phyloP scores from a whole-genome alignment of 2,888 invertebrate genomes.

The Pterostichus niger region DNA sequence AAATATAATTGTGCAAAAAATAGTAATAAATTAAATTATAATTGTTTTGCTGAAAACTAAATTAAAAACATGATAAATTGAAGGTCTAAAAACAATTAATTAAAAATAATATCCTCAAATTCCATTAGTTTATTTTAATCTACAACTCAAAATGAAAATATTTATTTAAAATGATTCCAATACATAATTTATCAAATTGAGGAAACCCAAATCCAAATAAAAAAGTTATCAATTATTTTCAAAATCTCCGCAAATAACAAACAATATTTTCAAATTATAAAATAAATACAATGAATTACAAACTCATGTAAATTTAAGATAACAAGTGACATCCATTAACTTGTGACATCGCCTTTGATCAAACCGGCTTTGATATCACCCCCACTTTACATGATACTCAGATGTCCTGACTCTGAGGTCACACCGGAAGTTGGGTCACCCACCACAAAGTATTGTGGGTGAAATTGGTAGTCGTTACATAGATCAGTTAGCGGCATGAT shows the following conservation, averaged over 20 bases:
- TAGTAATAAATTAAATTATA: slow-evolving; percentile 14
- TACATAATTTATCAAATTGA: not conserved
- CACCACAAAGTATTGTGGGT: slow-evolving; percentile 16
- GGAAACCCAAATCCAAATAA: not conserved
- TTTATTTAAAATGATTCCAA: slow-evolving; percentile 6
- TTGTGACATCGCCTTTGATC: slow-evolving; percentile 25
- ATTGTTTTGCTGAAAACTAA: slow-evolving; percentile 32
- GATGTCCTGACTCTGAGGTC: slow-evolving; percentile 13
- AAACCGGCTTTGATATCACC: slow-evolving; percentile 32
- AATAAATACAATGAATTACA: slow-evolving; percentile 11
- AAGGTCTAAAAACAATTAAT: slow-evolving; percentile 35
- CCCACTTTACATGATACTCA: not conserved
- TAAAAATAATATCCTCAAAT: slow-evolving; percentile 22
- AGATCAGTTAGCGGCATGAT: not conserved
- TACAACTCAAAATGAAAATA: slow-evolving; percentile 1
- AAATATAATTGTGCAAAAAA: slow-evolving; percentile 8
- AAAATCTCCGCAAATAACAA: not conserved
- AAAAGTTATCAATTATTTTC: not conserved
- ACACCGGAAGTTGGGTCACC: slow-evolving; percentile 44
- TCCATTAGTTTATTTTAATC: slow-evolving; percentile 33
- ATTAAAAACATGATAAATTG: slow-evolving; percentile 10
- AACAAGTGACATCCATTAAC: slow-evolving; percentile 31
- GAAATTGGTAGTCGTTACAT: slow-evolving; percentile 5
- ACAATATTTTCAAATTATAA: not conserved
- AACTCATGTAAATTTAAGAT: slow-evolving; percentile 9